Evolutionary conservation across 1,140 invertebrate species (phyloP).

Genomic region (Brachionus calyciflorus): DNA sequence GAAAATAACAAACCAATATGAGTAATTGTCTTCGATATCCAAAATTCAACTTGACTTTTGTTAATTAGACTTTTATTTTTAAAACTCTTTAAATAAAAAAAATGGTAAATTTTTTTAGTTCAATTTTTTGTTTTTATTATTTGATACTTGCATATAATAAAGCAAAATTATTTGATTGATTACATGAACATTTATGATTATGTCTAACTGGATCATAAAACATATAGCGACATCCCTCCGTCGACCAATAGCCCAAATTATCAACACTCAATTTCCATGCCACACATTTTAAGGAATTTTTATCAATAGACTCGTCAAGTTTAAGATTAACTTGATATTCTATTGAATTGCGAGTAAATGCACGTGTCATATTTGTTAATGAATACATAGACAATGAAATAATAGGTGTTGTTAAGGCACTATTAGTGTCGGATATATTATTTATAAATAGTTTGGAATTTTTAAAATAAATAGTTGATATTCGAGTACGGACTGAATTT

Average conservation of each 20-base stretch:
- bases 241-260: background rate
- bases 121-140: background rate
- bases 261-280: background rate
- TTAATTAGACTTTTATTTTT: background rate
- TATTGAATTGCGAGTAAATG: background rate
- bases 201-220: background rate
- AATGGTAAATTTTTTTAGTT: background rate
- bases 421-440: background rate
- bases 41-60: background rate
- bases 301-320: background rate
- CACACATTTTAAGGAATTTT: background rate
- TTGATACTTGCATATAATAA: background rate
- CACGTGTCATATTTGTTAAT: background rate
- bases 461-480: conserved; percentile 32
- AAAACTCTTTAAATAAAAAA: background rate
- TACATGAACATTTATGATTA: background rate
- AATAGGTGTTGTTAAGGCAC: background rate
- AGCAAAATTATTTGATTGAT: background rate
- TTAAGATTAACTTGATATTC: conserved; percentile 25
- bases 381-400: background rate
- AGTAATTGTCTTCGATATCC: background rate
- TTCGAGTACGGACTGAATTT: background rate
- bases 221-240: background rate
- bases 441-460: conserved; percentile 4
- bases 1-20: conserved; percentile 12